Evolutionary conservation across 2,113 vertebrate genomes (phyloP), one percentile per base, ranked within the genome.

Genomic region (Coptodon rendalli): DNA sequence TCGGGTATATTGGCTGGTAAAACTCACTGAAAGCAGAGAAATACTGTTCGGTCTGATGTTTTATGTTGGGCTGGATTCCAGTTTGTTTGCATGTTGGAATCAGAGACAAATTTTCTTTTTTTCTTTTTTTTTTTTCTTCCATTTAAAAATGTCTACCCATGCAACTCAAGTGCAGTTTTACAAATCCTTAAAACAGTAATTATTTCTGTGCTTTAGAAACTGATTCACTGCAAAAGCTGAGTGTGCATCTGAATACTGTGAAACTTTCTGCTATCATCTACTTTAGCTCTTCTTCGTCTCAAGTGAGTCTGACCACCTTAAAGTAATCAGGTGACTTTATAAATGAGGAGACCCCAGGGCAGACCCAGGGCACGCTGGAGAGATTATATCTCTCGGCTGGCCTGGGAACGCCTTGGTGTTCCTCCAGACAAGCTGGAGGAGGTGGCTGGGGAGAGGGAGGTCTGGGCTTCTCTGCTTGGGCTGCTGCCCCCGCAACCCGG

Each of bases 21-120:
- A 17, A 27, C 68, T 48, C 14, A 76, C 14, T 48, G 29, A 76
- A 76, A 29, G 4, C 24, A 76, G 40, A 50, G 2, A 27, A 31
- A 76, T 11, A 29, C 0, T 29, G 24, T 76, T 48, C 3, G 0
- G 0, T 16, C 68, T 7, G 40, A 5, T 83, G 31, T 71, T 14
- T 53, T 16, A 66, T 66, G 29, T 22, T 63, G 43, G 29, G 29
- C 9, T 6, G 9, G 13, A 68, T 52, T 31, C 45, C 19, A 66
- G 43, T 36, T n/a, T 82, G 43, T 48, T 31, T 48, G 43, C 0
- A 40, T 53, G 59, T 4, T 17, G 29, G 12, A 59, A 24, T 48
- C 36, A 43, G 22, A 27, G 11, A 16, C 17, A 31, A 2, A 7
- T 54, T 13, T 13, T 0, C 4, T 53, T n/a, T 11, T 22, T 13